A percentile compares a stretch with the other conserved stretches of the same genome.
Conservation (phyloP, 2,113 vertebrate genomes). For the Ctenomys sociabilis region DNA sequence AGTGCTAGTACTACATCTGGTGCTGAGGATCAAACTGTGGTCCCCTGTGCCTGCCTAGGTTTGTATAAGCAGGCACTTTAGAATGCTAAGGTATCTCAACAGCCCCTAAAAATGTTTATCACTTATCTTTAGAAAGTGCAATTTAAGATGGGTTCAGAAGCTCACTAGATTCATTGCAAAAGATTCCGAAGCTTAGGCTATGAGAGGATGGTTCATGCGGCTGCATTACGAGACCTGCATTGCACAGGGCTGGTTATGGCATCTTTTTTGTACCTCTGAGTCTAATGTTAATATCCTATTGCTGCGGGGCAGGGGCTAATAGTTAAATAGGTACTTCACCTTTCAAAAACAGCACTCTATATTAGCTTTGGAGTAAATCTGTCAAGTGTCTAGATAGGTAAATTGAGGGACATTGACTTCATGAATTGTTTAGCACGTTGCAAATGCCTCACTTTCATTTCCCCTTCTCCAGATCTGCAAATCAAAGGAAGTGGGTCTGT, state of each 20-base stretch:
- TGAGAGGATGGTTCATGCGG: not conserved
- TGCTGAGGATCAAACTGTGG: too few relatives aligned
- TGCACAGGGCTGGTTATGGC: not conserved
- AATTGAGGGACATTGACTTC: slow-evolving; percentile 69
- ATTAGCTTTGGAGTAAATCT: slow-evolving; percentile 69
- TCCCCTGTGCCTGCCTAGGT: too few relatives aligned
- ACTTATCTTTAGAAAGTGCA: not conserved
- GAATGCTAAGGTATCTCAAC: too few relatives aligned
- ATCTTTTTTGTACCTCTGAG: not conserved
- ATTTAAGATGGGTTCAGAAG: not conserved
- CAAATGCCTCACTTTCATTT: not conserved
- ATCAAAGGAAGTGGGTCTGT: not conserved
- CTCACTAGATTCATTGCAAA: not conserved
- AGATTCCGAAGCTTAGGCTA: not conserved
- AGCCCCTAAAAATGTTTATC: not conserved
- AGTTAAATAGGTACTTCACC: slow-evolving; percentile 52
- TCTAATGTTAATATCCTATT: slow-evolving; percentile 50
- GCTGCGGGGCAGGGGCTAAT: not conserved
- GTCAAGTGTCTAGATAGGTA: slow-evolving; percentile 53
- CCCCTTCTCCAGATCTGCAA: slow-evolving; percentile 38
- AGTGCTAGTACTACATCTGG: too few relatives aligned
- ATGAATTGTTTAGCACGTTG: slow-evolving; percentile 63
- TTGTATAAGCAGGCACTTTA: too few relatives aligned
- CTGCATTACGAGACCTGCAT: not conserved
- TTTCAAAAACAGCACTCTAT: slow-evolving; percentile 42